phyloP scores from a whole-genome alignment of 2,113 vertebrate species.

The Siniperca knerii region DNA sequence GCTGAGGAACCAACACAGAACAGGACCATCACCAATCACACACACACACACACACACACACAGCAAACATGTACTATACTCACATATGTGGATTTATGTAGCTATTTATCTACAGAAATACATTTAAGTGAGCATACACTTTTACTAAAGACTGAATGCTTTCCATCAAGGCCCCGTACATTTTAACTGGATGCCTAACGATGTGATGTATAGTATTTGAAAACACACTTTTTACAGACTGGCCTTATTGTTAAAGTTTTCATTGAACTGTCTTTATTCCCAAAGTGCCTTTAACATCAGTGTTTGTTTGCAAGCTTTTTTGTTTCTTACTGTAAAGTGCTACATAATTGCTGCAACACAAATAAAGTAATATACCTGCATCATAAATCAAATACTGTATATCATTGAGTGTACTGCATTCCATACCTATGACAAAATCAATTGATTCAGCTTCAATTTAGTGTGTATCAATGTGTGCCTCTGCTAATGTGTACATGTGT shows the following conservation, averaged over 20 bases:
- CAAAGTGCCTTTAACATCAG: constrained; percentile 3
- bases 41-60: too few relatives aligned
- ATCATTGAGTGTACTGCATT: constrained; percentile 39
- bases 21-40: constrained; percentile 19
- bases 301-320: constrained; percentile 22
- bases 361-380: constrained; percentile 25
- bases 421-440: constrained; percentile 26
- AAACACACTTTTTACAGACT: constrained; percentile 10
- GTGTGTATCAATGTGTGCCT: neutral
- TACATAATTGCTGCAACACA: constrained; percentile 26
- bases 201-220: constrained; percentile 13
- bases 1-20: constrained; percentile 61
- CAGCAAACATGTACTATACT: too few relatives aligned
- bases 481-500: constrained; percentile 9
- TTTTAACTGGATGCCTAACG: neutral
- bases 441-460: constrained; percentile 25
- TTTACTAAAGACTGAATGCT: constrained; percentile 23
- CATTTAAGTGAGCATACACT: neutral
- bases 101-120: neutral
- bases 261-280: constrained; percentile 5
- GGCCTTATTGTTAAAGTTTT: constrained; percentile 16
- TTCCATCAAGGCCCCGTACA: constrained; percentile 28
- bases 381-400: constrained; percentile 22
- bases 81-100: neutral
- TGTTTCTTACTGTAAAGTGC: constrained; percentile 13